Evolutionary conservation across 1,140 invertebrate species (phyloP).

Genomic region (Pachyrhynchus sulphureomaculatus): DNA sequence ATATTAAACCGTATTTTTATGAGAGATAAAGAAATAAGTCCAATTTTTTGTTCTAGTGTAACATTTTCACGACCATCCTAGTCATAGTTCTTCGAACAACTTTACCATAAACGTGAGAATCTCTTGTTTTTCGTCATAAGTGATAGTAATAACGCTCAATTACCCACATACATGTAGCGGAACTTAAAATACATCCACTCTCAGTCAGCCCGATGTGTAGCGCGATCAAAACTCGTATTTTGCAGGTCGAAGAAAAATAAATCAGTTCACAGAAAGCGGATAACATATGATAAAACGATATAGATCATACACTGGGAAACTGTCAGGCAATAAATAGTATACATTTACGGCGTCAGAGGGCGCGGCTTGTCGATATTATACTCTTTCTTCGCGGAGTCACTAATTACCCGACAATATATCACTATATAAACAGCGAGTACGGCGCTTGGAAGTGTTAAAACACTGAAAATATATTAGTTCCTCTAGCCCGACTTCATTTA

Average conservation of each 20-base stretch:
- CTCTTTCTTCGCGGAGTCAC: conserved; percentile 45
- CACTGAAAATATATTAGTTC: conserved; percentile 51
- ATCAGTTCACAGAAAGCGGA: conserved; percentile 34
- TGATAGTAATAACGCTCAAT: conserved; percentile 31
- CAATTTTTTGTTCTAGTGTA: no score
- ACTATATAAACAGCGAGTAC: conserved; percentile 48
- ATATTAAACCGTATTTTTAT: no score
- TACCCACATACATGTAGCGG: conserved; percentile 25
- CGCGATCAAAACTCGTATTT: conserved; percentile 11
- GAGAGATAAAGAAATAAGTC: no score
- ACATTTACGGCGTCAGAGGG: conserved; percentile 45
- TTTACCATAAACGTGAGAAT: conserved; percentile 19
- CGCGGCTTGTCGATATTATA: conserved; percentile 41
- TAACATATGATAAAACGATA: conserved; percentile 42
- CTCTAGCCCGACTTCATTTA: conserved; percentile 44
- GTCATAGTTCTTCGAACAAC: not conserved
- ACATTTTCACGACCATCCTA: not conserved
- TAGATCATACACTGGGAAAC: conserved; percentile 40
- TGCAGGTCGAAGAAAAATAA: conserved; percentile 34
- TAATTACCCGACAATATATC: conserved; percentile 51
- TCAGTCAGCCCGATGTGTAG: not conserved
- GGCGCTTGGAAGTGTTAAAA: conserved; percentile 47
- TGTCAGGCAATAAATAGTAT: conserved; percentile 45
- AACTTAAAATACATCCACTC: conserved; percentile 13
- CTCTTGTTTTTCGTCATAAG: conserved; percentile 14